These are phyloP conservation scores for Brienomyrus brachyistius DNA, from an alignment of 2,113 vertebrate species.

Conservation along the genomic window DNA sequence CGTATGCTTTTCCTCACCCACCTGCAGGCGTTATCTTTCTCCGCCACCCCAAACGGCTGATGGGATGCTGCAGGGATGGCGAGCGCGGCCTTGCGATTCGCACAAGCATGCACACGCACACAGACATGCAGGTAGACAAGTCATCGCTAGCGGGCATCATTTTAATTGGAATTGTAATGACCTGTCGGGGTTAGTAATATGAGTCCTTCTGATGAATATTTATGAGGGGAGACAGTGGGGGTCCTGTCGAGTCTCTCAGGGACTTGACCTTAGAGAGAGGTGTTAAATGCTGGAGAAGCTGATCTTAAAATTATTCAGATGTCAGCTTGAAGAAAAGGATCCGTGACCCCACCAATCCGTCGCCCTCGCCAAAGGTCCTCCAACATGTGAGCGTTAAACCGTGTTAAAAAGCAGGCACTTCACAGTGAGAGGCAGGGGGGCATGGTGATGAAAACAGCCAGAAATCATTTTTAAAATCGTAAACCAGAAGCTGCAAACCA, in stretches of 20 bases:
- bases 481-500: background rate
- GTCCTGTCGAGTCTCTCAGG: constrained; percentile 1
- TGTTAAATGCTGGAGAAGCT: background rate
- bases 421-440: background rate
- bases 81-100: background rate
- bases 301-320: constrained; percentile 13
- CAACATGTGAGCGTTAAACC: background rate
- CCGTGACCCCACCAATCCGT: background rate
- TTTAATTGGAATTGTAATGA: constrained; percentile 14
- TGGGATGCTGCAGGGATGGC: background rate
- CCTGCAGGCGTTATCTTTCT: background rate
- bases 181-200: background rate
- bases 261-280: background rate
- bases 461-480: background rate
- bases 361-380: background rate
- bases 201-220: constrained; percentile 6
- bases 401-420: background rate
- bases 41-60: background rate
- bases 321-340: constrained; percentile 1
- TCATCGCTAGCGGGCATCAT: background rate
- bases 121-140: background rate
- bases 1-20: background rate
- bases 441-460: background rate
- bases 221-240: background rate
- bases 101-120: background rate